Conservation (phyloP, 2,888 invertebrate species). For the Dimorphilus gyrociliatus region DNA sequence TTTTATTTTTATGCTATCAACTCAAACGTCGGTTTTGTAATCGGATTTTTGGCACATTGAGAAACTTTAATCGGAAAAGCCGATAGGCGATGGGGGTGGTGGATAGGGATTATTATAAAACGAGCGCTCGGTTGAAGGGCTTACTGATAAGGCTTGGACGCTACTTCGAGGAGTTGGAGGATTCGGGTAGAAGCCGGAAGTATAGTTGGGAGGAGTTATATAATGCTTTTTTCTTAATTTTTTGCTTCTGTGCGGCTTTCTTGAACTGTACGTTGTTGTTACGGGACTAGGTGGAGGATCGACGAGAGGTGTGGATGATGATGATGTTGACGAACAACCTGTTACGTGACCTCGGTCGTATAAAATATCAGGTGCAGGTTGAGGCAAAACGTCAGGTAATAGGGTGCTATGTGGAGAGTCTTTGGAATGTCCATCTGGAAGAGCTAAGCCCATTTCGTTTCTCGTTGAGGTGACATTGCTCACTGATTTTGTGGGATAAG, state of each 20-base stretch:
- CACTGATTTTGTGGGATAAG: too few species aligned
- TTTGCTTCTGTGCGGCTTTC: constrained; percentile 38
- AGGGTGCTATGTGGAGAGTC: too few species aligned
- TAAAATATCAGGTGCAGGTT: too few species aligned
- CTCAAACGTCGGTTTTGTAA: too few species aligned
- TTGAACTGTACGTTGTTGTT: constrained; percentile 41
- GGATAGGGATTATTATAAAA: constrained; percentile 61
- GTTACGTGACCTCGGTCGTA: constrained; percentile 51
- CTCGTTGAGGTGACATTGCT: too few species aligned
- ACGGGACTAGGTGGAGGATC: constrained; percentile 84
- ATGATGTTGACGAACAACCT: constrained; percentile 53
- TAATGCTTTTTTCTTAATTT: constrained; percentile 44
- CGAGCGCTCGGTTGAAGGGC: constrained; percentile 50
- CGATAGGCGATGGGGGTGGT: constrained; percentile 64
- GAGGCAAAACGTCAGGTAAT: too few species aligned
- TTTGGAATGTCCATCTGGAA: too few species aligned
- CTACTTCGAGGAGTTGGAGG: constrained; percentile 60
- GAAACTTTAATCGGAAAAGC: constrained; percentile 31
- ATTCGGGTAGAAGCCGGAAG: constrained; percentile 62
- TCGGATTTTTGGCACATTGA: too few species aligned
- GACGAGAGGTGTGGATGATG: constrained; percentile 46
- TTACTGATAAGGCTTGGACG: constrained; percentile 41
- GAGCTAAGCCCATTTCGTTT: too few species aligned
- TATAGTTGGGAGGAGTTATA: constrained; percentile 66
- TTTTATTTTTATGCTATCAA: too few species aligned